Evolutionary conservation across 1,140 invertebrate genomes (phyloP).

Genomic region (Drosophila nigrodunni): DNA sequence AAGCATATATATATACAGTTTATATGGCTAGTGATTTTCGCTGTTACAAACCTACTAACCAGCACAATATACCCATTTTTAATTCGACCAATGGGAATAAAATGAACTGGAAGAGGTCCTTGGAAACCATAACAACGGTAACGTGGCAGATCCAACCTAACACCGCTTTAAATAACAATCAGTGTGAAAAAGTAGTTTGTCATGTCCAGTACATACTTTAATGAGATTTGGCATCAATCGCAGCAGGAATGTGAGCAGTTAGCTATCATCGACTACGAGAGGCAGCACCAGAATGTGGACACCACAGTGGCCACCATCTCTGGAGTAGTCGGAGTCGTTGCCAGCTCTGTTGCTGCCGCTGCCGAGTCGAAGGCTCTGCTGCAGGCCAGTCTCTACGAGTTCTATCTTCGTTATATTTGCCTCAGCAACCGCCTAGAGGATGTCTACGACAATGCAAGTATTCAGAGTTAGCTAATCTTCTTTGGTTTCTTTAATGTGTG

Average conservation of each 20-base stretch:
- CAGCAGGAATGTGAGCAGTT: conserved; percentile 88
- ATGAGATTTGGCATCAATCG: conserved; percentile 88
- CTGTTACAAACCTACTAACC: no score
- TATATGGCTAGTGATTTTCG: no score
- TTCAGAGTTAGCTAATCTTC: not conserved
- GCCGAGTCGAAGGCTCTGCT: conserved; percentile 63
- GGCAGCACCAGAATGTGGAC: conserved; percentile 86
- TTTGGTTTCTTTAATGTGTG: not conserved
- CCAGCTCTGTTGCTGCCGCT: conserved; percentile 61
- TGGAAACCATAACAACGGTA: conserved; percentile 37
- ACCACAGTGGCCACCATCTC: conserved; percentile 72
- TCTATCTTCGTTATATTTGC: conserved; percentile 89
- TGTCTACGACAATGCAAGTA: conserved; percentile 91
- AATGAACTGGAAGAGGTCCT: no score
- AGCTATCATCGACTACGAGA: conserved; percentile 87
- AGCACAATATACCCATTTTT: no score
- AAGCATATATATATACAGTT: no score
- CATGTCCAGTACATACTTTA: conserved; percentile 91
- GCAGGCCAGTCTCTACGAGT: conserved; percentile 75
- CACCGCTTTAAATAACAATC: not conserved
- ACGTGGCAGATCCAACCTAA: not conserved
- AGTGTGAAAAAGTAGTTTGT: not conserved
- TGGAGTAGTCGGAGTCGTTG: conserved; percentile 38
- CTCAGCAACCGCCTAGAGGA: conserved; percentile 91
- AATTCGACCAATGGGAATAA: no score